Base-by-base conservation (phyloP, 2,797 vertebrate genomes). In the Rachycentron canadum region DNA sequence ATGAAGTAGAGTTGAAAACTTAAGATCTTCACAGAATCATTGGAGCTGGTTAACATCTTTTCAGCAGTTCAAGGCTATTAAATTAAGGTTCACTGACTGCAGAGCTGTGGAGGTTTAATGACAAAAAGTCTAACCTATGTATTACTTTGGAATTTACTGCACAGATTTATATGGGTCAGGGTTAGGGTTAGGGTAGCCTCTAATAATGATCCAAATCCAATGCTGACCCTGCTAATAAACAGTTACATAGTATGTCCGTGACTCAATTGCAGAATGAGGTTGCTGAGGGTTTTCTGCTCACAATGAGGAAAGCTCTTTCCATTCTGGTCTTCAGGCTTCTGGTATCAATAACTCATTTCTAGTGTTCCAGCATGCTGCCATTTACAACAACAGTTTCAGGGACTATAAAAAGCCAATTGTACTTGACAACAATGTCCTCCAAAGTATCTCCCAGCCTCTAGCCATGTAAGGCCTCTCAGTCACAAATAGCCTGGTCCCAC, bases 391-490 rank as follows among this genome's bases (percentile, higher is more conserved):
- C 73, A 61, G 79, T 60, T 72, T 82, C 17, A 38, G 23, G 68
- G 56, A 77, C 92, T 90, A 90, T 91, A 91, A 89, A 91, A 89
- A 92, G 88, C 55, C 43, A 66, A 73, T 73, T 74, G 85, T 76
- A 76, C 67, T 45, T 28, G 49, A 76, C 81, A 73, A 89, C 81
- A 77, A 87, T 91, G 89, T 81, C 68, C 76, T 53, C 41, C 88
- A 89, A 89, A 34, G 68, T 76, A 72, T 69, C 43, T 77, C 71
- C 63, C 47, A 61, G 81, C 19, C 61, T 69, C 58, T 41, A 74
- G 74, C 89, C 92, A 92, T 94, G 84, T 87, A 82, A 88, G 89
- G 90, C 76, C 57, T 79, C 72, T 41, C 19, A 57, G 80, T 91
- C 90, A 84, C 78, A 90, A 89, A 92, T 87, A 91, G 89, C 55